A percentile compares a stretch with the other conserved stretches of the same genome.
phyloP scores from a whole-genome alignment of 2,797 vertebrate genomes.

The Nannoperca australis region DNA sequence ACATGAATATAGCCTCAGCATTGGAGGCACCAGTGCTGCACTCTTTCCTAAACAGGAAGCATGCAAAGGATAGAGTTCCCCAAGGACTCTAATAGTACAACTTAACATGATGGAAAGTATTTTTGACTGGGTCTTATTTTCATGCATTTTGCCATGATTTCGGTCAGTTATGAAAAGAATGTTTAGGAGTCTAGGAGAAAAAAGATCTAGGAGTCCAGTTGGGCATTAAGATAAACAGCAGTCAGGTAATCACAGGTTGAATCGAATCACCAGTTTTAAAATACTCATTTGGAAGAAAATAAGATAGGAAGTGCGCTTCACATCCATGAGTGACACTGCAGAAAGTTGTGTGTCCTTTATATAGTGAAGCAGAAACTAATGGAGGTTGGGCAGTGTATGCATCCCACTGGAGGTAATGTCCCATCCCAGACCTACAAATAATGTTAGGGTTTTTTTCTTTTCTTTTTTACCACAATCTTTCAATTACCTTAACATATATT shows the following conservation, averaged over 20 bases:
- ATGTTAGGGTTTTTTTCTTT: too few species aligned
- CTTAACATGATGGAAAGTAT: neutral
- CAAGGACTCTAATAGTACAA: neutral
- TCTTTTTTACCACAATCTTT: neutral
- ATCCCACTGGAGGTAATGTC: too few species aligned
- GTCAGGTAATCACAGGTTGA: neutral
- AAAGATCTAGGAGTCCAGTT: neutral
- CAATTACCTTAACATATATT: too few species aligned
- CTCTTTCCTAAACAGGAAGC: neutral
- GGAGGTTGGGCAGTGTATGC: too few species aligned
- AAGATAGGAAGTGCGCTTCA: neutral
- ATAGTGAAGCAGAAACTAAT: too few species aligned
- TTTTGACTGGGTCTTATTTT: neutral
- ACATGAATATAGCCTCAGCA: neutral
- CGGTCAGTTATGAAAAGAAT: neutral
- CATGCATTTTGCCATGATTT: too few species aligned
- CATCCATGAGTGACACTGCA: too few species aligned
- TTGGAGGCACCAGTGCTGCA: too few species aligned
- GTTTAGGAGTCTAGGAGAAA: too few species aligned
- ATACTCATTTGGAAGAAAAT: too few species aligned
- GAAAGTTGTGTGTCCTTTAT: too few species aligned
- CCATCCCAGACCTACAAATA: too few species aligned
- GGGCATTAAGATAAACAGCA: neutral
- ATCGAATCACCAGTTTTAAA: neutral
- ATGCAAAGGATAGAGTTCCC: neutral